These are phyloP conservation scores for Neofelis nebulosa DNA, from an alignment of 2,113 vertebrate species.

Conservation along the genomic window DNA sequence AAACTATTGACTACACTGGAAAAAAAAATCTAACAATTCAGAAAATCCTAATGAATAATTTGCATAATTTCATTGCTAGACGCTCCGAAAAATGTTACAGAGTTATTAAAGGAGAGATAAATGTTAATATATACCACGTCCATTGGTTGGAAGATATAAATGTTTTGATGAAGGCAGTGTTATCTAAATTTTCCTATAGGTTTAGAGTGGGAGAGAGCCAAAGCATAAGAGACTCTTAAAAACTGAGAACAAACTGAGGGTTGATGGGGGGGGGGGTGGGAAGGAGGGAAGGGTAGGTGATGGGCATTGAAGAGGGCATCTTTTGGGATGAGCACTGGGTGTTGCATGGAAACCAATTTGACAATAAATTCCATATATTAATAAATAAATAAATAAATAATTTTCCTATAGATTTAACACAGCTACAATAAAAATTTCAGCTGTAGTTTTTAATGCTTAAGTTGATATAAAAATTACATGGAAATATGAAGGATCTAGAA, in stretches of 20 bases:
- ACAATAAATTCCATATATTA: too few relatives aligned
- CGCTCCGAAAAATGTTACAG: background rate
- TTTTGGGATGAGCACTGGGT: too few relatives aligned
- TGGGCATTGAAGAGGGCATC: too few relatives aligned
- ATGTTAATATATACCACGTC: background rate
- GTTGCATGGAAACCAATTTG: too few relatives aligned
- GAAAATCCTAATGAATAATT: background rate
- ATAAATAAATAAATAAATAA: background rate
- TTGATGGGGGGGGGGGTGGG: too few relatives aligned
- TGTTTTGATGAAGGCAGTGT: background rate
- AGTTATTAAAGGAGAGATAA: background rate
- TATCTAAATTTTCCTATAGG: background rate
- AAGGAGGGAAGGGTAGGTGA: too few relatives aligned
- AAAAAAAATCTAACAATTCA: background rate
- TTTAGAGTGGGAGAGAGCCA: background rate
- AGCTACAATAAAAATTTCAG: background rate
- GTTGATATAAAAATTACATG: background rate
- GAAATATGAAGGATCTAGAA: background rate
- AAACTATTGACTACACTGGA: background rate
- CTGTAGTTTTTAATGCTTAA: background rate
- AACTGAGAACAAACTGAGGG: too few relatives aligned
- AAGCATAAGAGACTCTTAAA: too few relatives aligned
- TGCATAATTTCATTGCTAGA: background rate
- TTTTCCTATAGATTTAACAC: background rate
- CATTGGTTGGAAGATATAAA: background rate